Evolutionary conservation across 2,888 invertebrate species (phyloP).

Genomic region (Microchrysa polita): DNA sequence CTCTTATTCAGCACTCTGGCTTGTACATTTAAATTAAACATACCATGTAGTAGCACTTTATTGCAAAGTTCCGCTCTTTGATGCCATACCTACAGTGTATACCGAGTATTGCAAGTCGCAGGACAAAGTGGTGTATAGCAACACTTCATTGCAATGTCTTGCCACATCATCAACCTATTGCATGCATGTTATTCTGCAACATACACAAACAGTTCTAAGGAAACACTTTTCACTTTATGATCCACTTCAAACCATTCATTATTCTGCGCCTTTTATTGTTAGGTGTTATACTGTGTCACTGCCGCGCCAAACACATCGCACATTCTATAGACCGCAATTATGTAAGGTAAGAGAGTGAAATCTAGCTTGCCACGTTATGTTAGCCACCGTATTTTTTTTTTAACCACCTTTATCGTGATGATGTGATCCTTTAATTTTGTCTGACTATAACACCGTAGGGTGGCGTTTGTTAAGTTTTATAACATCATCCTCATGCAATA

Average conservation of each 20-base stretch:
- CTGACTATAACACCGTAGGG: neutral
- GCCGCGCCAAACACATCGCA: neutral
- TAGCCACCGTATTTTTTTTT: neutral
- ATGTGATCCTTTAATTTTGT: neutral
- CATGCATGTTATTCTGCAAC: neutral
- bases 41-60: conserved; percentile 27
- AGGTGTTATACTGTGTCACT: conserved; percentile 25
- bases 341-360: neutral
- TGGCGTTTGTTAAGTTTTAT: neutral
- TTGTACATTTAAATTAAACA: neutral
- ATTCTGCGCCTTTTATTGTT: conserved; percentile 35
- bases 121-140: neutral
- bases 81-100: too few species aligned
- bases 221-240: conserved; percentile 31
- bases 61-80: conserved; percentile 23
- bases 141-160: neutral
- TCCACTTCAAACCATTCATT: conserved; percentile 31
- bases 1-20: neutral
- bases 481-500: neutral
- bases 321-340: conserved; percentile 26
- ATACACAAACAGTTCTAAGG: neutral
- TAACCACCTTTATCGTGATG: neutral
- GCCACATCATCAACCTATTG: neutral
- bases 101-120: neutral
- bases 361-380: neutral